Percentiles rank a stretch among this genome's conserved stretches.
Evolutionary conservation across 30 jellyfish, hydroid and myxozoan species (phyloP).

Genomic region (Chrysaora quinquecirrha): DNA sequence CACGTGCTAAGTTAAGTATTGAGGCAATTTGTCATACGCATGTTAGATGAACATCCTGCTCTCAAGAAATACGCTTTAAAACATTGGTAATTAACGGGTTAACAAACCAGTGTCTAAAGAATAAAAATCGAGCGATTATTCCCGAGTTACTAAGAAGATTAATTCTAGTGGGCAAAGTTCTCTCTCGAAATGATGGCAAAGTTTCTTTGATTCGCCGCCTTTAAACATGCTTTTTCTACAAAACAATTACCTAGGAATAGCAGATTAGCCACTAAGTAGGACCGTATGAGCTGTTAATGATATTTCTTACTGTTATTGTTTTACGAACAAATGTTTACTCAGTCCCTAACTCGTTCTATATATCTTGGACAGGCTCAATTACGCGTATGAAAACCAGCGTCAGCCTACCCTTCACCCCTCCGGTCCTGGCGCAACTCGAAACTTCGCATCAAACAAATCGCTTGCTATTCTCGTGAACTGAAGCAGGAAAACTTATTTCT

Average conservation of each 20-base stretch:
- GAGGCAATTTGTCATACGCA: too few species aligned
- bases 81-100: conserved; percentile 31
- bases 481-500: not conserved
- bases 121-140: conserved; percentile 49
- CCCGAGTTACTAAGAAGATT: conserved; percentile 48
- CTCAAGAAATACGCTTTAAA: conserved; percentile 1
- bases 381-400: too few species aligned
- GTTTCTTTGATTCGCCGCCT: conserved; percentile 73
- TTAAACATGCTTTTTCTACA: conserved; percentile 29
- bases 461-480: too few species aligned
- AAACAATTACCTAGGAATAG: conserved; percentile 66
- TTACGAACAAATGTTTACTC: conserved; percentile 76
- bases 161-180: conserved; percentile 62
- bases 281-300: conserved; percentile 80
- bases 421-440: too few species aligned
- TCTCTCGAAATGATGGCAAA: conserved; percentile 51
- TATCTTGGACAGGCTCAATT: not conserved
- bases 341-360: conserved; percentile 12
- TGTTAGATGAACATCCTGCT: too few species aligned
- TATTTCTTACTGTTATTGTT: conserved; percentile 84
- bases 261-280: conserved; percentile 83
- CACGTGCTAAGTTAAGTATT: too few species aligned
- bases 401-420: too few species aligned
- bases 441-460: too few species aligned
- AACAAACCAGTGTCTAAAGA: conserved; percentile 23